Evolutionary conservation across 2,888 invertebrate genomes (phyloP).

Genomic region (Aleiodes testaceus): DNA sequence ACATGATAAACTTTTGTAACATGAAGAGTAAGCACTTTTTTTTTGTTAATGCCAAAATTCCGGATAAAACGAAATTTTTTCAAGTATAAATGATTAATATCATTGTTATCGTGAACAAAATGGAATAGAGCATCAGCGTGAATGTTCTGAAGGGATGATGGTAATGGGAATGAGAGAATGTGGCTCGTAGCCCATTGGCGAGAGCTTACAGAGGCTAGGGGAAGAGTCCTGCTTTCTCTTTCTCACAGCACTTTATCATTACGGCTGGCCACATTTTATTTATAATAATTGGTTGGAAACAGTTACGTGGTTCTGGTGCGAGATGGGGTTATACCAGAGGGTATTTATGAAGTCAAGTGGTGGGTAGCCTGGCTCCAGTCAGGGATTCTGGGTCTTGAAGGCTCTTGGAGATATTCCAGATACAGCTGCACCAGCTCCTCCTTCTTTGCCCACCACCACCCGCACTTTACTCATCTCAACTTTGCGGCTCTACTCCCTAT

Average conservation of each 20-base stretch:
- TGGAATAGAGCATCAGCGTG: slow-evolving; percentile 51
- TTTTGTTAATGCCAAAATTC: neutral
- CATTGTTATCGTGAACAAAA: slow-evolving; percentile 40
- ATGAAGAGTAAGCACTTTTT: slow-evolving; percentile 14
- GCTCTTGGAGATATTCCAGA: slow-evolving; percentile 70
- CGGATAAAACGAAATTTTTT: slow-evolving; percentile 7
- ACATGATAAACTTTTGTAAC: neutral
- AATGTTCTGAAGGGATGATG: slow-evolving; percentile 52
- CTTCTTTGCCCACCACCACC: too few relatives aligned
- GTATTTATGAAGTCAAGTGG: slow-evolving; percentile 67
- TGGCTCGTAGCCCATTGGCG: slow-evolving; percentile 65
- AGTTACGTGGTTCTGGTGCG: slow-evolving; percentile 66
- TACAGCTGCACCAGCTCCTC: slow-evolving; percentile 49
- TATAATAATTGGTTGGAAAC: slow-evolving; percentile 71
- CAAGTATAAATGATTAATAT: slow-evolving; percentile 46
- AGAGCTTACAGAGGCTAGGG: slow-evolving; percentile 46
- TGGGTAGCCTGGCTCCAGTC: slow-evolving; percentile 50
- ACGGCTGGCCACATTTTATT: slow-evolving; percentile 68
- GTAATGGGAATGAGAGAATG: slow-evolving; percentile 50
- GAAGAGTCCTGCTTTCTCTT: slow-evolving; percentile 54
- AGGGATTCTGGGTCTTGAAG: slow-evolving; percentile 62
- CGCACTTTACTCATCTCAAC: too few relatives aligned
- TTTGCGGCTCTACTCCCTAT: too few relatives aligned
- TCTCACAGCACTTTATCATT: slow-evolving; percentile 68
- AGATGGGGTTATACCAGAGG: slow-evolving; percentile 49